Base-by-base conservation (phyloP, 1,140 invertebrate genomes). In the Gryllus bimaculatus region DNA sequence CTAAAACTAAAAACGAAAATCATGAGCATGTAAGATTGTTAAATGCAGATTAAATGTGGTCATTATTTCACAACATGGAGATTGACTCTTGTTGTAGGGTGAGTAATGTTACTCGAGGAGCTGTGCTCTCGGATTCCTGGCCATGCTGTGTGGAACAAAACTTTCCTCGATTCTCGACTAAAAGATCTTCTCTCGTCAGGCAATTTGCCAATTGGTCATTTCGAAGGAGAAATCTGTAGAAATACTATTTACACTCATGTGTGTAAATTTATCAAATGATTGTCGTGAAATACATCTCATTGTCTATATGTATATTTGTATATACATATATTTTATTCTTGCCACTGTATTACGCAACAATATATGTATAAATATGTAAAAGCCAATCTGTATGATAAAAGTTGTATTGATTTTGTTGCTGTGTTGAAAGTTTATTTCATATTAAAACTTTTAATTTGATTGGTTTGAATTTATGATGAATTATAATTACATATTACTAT, bases 181-280 rank as follows among this genome's bases (percentile, higher is more conserved):
- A 80, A 73, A 78, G 80, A 73, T 54, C 80, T n/a, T 80, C 80
- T 66, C 48, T 80, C 73, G 74, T 80, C 49, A 54, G 80, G 20
- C 80, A 80, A 13, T 74, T 80, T 74, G 80, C 80, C 73, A 80
- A 78, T 39, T 80, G 80, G 80, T 80, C 80, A 47, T 75, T 80
- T 75, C 77, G 80, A 26, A 75, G 80, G 49, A 78, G 80, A 74
- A 78, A 80, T 47, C 20, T 80, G 77, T 80, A 80, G 77, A 77
- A 15, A 47, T 48, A 66, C 10, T 7, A 13, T 66, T 66, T 13
- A 66, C 10, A 10, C 18, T 66, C 10, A 66, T 66, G 18, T 66
- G 54, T 66, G 10, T 66, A 66, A 66, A 66, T 7, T 66, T 18
- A 18, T 66, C 0, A 13, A 66, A 66, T 66, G 18, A 7, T 66